Conservation (phyloP, 1,140 invertebrate species). For the Ostrea denselamellosa region DNA sequence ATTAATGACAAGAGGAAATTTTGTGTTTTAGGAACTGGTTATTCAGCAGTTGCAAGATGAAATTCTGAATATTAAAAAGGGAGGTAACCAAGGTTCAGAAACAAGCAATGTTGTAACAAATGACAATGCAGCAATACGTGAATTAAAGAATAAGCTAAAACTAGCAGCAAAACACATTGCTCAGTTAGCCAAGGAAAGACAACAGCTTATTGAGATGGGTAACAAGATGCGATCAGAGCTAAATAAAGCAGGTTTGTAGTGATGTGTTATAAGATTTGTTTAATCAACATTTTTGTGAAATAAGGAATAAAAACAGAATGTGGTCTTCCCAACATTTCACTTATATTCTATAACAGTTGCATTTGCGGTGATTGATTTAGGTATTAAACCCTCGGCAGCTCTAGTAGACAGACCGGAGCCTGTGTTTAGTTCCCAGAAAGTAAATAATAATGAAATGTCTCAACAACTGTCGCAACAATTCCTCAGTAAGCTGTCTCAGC, state of each 20-base stretch:
- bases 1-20: not conserved
- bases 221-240: constrained; percentile 76
- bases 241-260: constrained; percentile 66
- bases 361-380: not conserved
- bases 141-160: constrained; percentile 70
- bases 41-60: constrained; percentile 79
- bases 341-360: too few relatives aligned
- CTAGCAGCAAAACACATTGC: constrained; percentile 72
- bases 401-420: not conserved
- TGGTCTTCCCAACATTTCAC: too few relatives aligned
- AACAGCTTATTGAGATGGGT: constrained; percentile 77
- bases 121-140: constrained; percentile 47
- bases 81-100: constrained; percentile 3
- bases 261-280: not conserved
- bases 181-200: constrained; percentile 74
- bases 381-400: constrained; percentile 41
- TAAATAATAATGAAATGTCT: constrained; percentile 19
- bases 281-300: too few relatives aligned
- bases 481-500: constrained; percentile 69
- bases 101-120: constrained; percentile 41
- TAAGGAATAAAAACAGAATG: too few relatives aligned
- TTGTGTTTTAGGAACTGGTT: constrained; percentile 72
- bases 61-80: constrained; percentile 65
- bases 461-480: constrained; percentile 57
- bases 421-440: not conserved